A percentile compares a stretch with the other conserved stretches of the same genome.
phyloP scores from a whole-genome alignment of 2,113 vertebrate genomes.

The Isichthys henryi region DNA sequence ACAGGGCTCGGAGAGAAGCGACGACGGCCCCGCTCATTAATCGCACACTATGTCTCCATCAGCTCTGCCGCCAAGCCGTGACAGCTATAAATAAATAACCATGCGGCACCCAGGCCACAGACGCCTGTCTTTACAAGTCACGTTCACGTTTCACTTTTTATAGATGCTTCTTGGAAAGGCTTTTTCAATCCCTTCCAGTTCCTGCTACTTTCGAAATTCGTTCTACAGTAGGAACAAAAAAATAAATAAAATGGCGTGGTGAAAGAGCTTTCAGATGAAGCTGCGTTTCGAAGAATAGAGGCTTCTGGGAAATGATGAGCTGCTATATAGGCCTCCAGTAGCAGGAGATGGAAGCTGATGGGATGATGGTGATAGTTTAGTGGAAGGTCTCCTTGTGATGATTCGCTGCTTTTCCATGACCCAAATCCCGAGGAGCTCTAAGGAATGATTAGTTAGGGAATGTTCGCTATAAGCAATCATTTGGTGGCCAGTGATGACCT shows the following conservation, averaged over 20 bases:
- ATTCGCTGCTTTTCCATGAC: background rate
- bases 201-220: background rate
- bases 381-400: background rate
- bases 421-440: background rate
- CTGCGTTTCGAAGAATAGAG: background rate
- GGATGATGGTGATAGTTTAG: background rate
- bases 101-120: background rate
- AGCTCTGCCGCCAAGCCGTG: background rate
- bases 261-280: background rate
- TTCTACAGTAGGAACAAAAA: background rate
- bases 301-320: background rate
- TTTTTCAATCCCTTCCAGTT: background rate
- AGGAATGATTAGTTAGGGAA: background rate
- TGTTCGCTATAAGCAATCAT: background rate
- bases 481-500: background rate
- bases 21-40: conserved; percentile 32
- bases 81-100: conserved; percentile 27
- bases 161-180: background rate
- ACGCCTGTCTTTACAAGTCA: background rate
- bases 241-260: background rate
- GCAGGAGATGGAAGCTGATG: background rate
- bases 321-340: background rate
- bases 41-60: conserved; percentile 31
- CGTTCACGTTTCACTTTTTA: background rate
- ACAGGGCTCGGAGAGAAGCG: conserved; percentile 15